Evolutionary conservation across 2,113 vertebrate species (phyloP).

Genomic region (Chamaea fasciata): DNA sequence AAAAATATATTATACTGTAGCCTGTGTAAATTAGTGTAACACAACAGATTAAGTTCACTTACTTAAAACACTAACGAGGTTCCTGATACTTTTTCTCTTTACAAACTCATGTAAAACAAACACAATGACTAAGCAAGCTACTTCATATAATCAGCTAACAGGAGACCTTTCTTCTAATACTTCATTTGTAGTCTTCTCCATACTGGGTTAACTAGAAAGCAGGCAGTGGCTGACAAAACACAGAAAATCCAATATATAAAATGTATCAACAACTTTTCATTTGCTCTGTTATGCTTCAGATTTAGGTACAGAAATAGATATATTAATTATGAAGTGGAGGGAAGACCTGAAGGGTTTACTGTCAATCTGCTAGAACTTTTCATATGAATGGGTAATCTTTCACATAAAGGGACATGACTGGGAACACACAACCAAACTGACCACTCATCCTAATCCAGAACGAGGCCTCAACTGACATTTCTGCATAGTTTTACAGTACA

Average conservation of each 20-base stretch:
- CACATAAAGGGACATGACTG: background rate
- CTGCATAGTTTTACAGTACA: background rate
- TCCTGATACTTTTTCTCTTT: background rate
- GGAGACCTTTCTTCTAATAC: background rate
- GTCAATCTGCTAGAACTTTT: background rate
- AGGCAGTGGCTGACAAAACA: background rate
- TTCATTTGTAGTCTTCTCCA: background rate
- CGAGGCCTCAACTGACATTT: background rate
- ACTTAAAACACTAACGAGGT: background rate
- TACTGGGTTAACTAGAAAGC: background rate
- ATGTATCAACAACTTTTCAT: background rate
- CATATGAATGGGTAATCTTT: background rate
- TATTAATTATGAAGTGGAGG: background rate
- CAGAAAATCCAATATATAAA: background rate
- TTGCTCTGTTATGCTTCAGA: background rate
- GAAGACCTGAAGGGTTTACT: background rate
- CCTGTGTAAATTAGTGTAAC: background rate
- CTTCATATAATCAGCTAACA: background rate
- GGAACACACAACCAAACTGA: background rate
- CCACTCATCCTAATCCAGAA: background rate
- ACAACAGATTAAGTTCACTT: background rate
- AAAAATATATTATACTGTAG: background rate
- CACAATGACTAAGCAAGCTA: background rate
- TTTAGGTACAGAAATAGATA: background rate
- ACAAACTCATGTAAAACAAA: background rate